A percentile compares a stretch with the other conserved stretches of the same genome.
Conservation (phyloP, 2,113 vertebrate genomes). For the Cyanoramphus novaezelandiae region DNA sequence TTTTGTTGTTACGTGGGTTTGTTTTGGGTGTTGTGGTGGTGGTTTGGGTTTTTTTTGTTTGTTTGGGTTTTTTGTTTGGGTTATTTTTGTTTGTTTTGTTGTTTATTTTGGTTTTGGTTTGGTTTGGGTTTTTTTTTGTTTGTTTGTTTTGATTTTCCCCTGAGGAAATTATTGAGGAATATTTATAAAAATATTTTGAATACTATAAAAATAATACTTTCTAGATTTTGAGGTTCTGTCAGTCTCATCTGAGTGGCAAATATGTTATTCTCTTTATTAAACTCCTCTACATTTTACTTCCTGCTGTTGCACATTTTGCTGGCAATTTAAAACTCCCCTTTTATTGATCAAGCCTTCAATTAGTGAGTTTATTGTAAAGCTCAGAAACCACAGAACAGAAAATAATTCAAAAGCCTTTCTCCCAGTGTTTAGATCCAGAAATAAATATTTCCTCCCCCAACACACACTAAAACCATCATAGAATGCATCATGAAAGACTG, state of each 20-base stretch:
- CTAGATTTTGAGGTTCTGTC: background rate
- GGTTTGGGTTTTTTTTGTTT: too few species aligned
- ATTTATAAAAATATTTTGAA: background rate
- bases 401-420: background rate
- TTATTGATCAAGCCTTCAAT: background rate
- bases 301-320: background rate
- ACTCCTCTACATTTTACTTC: background rate
- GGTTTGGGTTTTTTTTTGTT: too few species aligned
- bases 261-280: background rate
- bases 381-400: background rate
- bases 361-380: background rate
- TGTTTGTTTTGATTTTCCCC: background rate
- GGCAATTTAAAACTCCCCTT: background rate
- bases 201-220: background rate
- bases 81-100: too few species aligned
- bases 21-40: background rate
- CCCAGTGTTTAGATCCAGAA: background rate
- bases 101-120: too few species aligned
- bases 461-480: background rate
- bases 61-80: background rate
- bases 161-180: background rate
- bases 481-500: background rate
- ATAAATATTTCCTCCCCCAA: background rate
- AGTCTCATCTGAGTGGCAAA: background rate
- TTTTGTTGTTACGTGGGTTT: background rate